phyloP scores from a whole-genome alignment of 2,113 vertebrate genomes.

The Aegithalos caudatus region DNA sequence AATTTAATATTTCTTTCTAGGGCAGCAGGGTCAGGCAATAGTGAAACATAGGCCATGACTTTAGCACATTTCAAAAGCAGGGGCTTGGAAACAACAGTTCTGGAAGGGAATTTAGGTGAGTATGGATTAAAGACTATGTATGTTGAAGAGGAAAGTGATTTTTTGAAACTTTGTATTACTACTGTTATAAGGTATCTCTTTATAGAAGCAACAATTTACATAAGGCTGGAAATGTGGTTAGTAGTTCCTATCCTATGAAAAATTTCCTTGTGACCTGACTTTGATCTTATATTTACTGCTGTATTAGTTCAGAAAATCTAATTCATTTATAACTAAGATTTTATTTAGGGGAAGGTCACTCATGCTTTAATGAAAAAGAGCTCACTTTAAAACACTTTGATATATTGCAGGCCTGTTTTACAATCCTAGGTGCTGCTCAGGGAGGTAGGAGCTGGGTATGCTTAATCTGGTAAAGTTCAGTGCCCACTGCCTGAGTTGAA shows the following conservation, averaged over 20 bases:
- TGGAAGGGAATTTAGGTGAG: background rate
- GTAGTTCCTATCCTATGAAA: background rate
- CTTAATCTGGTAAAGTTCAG: background rate
- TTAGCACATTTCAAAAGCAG: background rate
- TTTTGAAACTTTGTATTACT: background rate
- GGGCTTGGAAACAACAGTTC: background rate
- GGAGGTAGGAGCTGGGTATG: background rate
- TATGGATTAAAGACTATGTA: background rate
- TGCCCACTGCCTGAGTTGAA: background rate
- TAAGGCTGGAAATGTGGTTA: background rate
- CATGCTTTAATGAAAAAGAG: background rate
- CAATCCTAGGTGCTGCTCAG: background rate
- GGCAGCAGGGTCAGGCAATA: background rate
- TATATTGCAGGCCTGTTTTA: background rate
- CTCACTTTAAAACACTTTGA: background rate
- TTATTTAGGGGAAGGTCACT: background rate
- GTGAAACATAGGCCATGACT: background rate
- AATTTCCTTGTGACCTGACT: background rate
- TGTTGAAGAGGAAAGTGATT: background rate
- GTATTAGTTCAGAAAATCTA: background rate
- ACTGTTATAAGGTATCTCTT: background rate
- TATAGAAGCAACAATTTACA: background rate
- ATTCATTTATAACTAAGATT: background rate
- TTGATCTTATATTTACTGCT: background rate
- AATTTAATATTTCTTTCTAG: background rate